Conservation (phyloP, 2,888 invertebrate genomes). For the Diarsia dahlii region DNA sequence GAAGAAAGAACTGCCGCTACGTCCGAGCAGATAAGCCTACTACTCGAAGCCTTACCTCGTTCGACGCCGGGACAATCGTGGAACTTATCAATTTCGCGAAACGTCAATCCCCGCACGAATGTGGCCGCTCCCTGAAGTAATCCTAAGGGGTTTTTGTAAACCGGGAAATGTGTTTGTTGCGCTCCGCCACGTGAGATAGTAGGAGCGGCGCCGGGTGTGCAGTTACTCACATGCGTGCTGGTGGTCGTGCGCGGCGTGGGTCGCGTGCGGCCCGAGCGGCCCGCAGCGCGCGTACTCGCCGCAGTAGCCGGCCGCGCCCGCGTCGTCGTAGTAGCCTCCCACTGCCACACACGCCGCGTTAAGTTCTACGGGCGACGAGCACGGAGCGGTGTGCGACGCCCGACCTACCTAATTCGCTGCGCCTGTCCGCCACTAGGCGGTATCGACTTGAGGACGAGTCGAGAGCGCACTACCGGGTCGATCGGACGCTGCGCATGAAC, state of each 20-base stretch:
- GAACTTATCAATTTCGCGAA: constrained; percentile 13
- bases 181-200: constrained; percentile 9
- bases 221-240: constrained; percentile 84
- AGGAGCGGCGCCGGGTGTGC: constrained; percentile 43
- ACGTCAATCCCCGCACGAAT: constrained; percentile 13
- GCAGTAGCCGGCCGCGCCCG: constrained; percentile 83
- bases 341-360: constrained; percentile 89
- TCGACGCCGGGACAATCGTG: neutral
- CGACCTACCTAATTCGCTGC: constrained; percentile 81
- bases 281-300: constrained; percentile 85
- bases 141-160: constrained; percentile 4
- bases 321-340: constrained; percentile 89
- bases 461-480: constrained; percentile 41
- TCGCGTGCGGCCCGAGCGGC: constrained; percentile 75
- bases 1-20: constrained; percentile 61
- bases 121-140: constrained; percentile 8
- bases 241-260: constrained; percentile 76
- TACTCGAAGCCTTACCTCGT: constrained; percentile 59
- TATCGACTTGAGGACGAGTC: constrained; percentile 50
- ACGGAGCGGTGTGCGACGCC: constrained; percentile 61
- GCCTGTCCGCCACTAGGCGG: constrained; percentile 56
- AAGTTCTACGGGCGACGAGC: constrained; percentile 70
- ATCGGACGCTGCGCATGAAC: constrained; percentile 47
- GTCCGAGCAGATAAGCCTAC: constrained; percentile 33
- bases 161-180: constrained; percentile 1